Conservation (phyloP, 2,797 vertebrate species). For the Sebastes minor region DNA sequence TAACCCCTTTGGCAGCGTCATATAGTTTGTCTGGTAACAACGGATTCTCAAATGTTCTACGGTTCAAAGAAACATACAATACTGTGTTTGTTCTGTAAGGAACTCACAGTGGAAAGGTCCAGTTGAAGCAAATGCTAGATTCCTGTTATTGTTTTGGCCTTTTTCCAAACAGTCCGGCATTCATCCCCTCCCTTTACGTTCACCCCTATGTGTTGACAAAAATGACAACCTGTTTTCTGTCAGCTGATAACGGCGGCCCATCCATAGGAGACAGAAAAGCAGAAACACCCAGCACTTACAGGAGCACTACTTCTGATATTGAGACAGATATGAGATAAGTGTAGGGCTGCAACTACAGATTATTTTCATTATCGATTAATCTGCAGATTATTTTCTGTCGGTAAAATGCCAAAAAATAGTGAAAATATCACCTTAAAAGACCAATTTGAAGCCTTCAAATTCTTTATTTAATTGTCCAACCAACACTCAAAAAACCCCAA, state of each 20-base stretch:
- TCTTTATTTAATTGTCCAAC: background rate
- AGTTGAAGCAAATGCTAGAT: background rate
- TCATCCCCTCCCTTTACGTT: conserved; percentile 11
- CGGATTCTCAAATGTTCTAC: background rate
- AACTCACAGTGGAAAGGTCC: background rate
- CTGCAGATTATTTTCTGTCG: background rate
- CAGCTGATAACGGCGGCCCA: background rate
- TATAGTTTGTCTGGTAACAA: conserved; percentile 14
- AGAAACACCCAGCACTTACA: background rate
- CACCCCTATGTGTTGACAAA: background rate
- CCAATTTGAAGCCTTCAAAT: background rate
- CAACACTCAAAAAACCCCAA: accelerated
- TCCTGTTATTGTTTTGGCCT: conserved; percentile 11
- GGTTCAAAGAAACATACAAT: background rate
- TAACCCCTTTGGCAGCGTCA: conserved; percentile 33
- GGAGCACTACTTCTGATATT: background rate
- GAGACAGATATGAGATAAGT: background rate
- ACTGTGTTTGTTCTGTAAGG: background rate
- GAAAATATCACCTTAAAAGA: background rate
- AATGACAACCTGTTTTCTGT: conserved; percentile 3
- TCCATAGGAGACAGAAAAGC: background rate
- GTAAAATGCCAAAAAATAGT: background rate
- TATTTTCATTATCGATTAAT: background rate
- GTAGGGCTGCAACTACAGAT: background rate
- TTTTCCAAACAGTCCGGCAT: conserved; percentile 8